phyloP scores from a whole-genome alignment of 2,888 invertebrate genomes.

The Chalcosyrphus nemorum region DNA sequence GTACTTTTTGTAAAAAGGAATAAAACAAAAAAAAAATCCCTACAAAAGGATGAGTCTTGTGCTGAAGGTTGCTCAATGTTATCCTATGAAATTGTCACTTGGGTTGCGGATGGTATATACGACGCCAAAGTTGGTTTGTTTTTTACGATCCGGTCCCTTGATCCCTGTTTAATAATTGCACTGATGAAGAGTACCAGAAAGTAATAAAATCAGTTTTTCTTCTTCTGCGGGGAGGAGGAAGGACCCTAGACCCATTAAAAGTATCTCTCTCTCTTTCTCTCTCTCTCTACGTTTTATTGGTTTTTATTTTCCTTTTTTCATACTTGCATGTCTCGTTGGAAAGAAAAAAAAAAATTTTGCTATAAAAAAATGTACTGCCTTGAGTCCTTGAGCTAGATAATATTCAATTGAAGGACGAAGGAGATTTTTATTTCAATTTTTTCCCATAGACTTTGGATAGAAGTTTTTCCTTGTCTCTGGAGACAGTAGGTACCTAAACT shows the following conservation, averaged over 20 bases:
- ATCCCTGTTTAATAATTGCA: conserved; percentile 70
- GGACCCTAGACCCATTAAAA: neutral
- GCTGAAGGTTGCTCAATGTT: conserved; percentile 12
- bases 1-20: conserved; percentile 1
- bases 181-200: conserved; percentile 50
- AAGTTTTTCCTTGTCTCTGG: too few relatives aligned
- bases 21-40: conserved; percentile 36
- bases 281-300: neutral
- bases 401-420: too few relatives aligned
- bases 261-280: too few relatives aligned
- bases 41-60: conserved; percentile 9
- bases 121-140: conserved; percentile 31
- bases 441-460: too few relatives aligned
- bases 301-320: neutral
- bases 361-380: too few relatives aligned
- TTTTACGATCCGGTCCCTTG: conserved; percentile 64
- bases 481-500: too few relatives aligned
- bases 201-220: conserved; percentile 43
- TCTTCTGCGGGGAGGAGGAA: neutral
- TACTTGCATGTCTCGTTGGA: neutral
- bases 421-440: too few relatives aligned
- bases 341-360: too few relatives aligned
- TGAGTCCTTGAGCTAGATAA: too few relatives aligned
- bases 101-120: conserved; percentile 10
- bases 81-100: conserved; percentile 50